A percentile compares a stretch with the other conserved stretches of the same genome.
Evolutionary conservation across 1,140 invertebrate genomes (phyloP).

Genomic region (Mercenaria mercenaria): DNA sequence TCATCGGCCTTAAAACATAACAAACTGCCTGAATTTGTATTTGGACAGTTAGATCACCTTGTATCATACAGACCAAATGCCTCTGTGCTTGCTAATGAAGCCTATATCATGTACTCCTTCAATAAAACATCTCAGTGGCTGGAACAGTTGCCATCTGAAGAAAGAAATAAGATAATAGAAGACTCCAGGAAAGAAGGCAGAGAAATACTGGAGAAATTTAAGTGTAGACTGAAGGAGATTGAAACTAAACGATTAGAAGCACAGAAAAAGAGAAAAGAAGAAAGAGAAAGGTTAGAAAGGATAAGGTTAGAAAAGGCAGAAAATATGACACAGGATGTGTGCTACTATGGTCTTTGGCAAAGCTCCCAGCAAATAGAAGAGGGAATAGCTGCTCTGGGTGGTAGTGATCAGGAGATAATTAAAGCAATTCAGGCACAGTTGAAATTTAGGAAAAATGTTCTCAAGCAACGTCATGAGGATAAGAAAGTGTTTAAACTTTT

Average conservation of each 20-base stretch:
- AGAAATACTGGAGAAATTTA: conserved; percentile 39
- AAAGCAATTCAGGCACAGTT: conserved; percentile 58
- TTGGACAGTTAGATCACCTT: conserved; percentile 50
- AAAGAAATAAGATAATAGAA: conserved; percentile 16
- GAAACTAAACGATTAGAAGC: conserved; percentile 45
- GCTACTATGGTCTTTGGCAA: conserved; percentile 71
- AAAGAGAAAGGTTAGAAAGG: conserved; percentile 47
- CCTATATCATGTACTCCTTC: conserved; percentile 38
- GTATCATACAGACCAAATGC: conserved; percentile 43
- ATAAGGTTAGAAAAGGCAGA: conserved; percentile 51
- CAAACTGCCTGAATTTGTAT: conserved; percentile 57
- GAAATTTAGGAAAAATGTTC: conserved; percentile 61
- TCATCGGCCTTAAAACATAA: conserved; percentile 43
- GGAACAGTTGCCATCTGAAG: neutral
- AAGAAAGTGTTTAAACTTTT: conserved; percentile 59
- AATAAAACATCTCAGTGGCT: conserved; percentile 59
- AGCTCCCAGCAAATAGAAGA: conserved; percentile 48
- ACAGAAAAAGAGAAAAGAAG: conserved; percentile 46
- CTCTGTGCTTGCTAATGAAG: conserved; percentile 19
- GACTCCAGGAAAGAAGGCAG: conserved; percentile 49
- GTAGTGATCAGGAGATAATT: conserved; percentile 16
- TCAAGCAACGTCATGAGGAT: conserved; percentile 54
- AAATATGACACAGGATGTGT: conserved; percentile 61
- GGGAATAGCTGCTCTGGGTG: conserved; percentile 7
- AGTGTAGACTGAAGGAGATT: conserved; percentile 53